Conservation (phyloP, 2,888 invertebrate species). For the Petrolisthes cinctipes region DNA sequence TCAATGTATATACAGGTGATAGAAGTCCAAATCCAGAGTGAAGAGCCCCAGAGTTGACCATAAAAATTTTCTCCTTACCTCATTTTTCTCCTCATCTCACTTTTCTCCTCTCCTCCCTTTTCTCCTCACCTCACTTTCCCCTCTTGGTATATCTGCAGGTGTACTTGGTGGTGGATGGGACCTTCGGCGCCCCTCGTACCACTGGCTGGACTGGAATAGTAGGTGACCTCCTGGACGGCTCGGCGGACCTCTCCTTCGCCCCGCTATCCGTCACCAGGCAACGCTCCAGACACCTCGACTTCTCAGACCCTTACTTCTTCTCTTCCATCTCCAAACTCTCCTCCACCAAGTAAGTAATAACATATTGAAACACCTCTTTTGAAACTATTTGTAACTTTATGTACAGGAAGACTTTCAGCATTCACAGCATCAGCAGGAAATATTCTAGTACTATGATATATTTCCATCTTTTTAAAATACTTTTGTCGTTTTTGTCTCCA, state of each 20-base stretch:
- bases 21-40: too few relatives aligned
- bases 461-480: too few relatives aligned
- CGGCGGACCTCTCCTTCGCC: slow-evolving; percentile 91
- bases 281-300: slow-evolving; percentile 81
- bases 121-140: background rate
- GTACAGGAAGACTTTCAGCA: too few relatives aligned
- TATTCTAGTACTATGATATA: too few relatives aligned
- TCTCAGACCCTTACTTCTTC: slow-evolving; percentile 91
- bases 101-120: background rate
- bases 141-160: slow-evolving; percentile 27
- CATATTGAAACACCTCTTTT: background rate
- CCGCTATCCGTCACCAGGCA: slow-evolving; percentile 84
- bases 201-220: slow-evolving; percentile 90
- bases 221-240: slow-evolving; percentile 86
- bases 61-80: too few relatives aligned
- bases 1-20: too few relatives aligned
- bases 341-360: slow-evolving; percentile 79
- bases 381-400: too few relatives aligned
- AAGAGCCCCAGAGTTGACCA: too few relatives aligned
- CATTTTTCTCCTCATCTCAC: background rate
- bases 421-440: too few relatives aligned
- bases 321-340: slow-evolving; percentile 89
- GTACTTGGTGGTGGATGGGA: slow-evolving; percentile 85
- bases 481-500: too few relatives aligned
- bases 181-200: slow-evolving; percentile 76